phyloP scores from a whole-genome alignment of 2,113 vertebrate genomes.

The Larimichthys crocea region DNA sequence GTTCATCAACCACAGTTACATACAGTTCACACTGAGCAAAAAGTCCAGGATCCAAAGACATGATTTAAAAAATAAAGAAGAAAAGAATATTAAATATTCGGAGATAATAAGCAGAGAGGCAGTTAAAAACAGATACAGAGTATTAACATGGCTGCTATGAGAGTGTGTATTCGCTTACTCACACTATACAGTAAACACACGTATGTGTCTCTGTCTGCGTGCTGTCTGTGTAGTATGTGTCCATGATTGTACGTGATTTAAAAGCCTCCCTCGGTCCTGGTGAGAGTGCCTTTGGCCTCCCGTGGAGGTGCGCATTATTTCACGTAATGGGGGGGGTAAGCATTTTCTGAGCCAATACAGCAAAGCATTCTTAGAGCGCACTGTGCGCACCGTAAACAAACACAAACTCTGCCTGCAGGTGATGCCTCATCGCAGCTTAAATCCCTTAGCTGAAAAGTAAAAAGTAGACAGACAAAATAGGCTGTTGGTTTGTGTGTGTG shows the following conservation, averaged over 20 bases:
- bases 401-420: constrained; percentile 23
- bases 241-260: constrained; percentile 59
- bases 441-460: constrained; percentile 12
- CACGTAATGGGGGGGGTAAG: constrained; percentile 55
- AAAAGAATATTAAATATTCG: background rate
- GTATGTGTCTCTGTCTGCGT: background rate
- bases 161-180: background rate
- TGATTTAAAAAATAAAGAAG: no score
- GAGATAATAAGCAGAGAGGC: background rate
- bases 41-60: no score
- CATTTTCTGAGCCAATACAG: constrained; percentile 58
- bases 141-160: background rate
- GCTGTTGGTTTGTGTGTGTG: background rate
- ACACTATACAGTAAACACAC: background rate
- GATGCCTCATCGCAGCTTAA: constrained; percentile 31
- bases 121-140: background rate
- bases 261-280: constrained; percentile 48
- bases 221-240: background rate
- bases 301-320: constrained; percentile 61
- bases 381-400: constrained; percentile 14
- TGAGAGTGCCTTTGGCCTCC: constrained; percentile 66
- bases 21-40: background rate
- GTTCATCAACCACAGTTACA: background rate
- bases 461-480: constrained; percentile 21
- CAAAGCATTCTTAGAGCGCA: constrained; percentile 10